Percentiles rank a stretch among this genome's conserved stretches.
phyloP scores from a whole-genome alignment of 2,888 invertebrate species.

The Sesia apiformis region DNA sequence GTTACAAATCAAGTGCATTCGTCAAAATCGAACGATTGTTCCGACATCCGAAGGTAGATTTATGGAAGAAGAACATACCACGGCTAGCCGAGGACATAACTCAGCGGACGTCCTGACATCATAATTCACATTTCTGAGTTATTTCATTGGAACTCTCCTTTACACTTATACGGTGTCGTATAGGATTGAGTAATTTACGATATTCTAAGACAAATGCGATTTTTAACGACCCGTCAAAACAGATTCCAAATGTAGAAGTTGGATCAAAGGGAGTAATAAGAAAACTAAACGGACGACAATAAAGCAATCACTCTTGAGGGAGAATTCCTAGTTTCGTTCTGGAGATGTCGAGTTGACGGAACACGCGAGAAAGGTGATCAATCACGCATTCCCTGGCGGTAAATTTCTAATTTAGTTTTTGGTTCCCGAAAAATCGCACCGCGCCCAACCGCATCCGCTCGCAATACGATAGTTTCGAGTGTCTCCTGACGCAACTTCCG shows the following conservation, averaged over 20 bases:
- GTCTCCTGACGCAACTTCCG: slow-evolving; percentile 42
- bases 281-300: slow-evolving; percentile 7
- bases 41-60: slow-evolving; percentile 4
- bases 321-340: slow-evolving; percentile 2
- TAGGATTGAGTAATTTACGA: not conserved
- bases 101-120: not conserved
- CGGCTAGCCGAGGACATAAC: not conserved
- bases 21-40: slow-evolving; percentile 36
- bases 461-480: slow-evolving; percentile 24
- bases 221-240: not conserved
- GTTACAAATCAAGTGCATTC: slow-evolving; percentile 41
- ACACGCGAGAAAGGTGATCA: slow-evolving; percentile 25
- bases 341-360: slow-evolving; percentile 3
- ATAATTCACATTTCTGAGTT: not conserved
- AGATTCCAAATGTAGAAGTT: not conserved
- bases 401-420: slow-evolving; percentile 42
- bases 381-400: slow-evolving; percentile 34
- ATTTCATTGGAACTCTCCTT: not conserved
- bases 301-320: slow-evolving; percentile 22
- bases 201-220: not conserved
- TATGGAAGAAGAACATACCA: not conserved
- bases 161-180: not conserved
- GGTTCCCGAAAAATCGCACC: slow-evolving; percentile 39
- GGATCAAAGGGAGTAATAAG: not conserved
- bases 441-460: slow-evolving; percentile 39